Percentiles rank a stretch among this genome's conserved stretches.
phyloP scores from a whole-genome alignment of 2,888 invertebrate genomes.

The Drosophila parthenogenetica region DNA sequence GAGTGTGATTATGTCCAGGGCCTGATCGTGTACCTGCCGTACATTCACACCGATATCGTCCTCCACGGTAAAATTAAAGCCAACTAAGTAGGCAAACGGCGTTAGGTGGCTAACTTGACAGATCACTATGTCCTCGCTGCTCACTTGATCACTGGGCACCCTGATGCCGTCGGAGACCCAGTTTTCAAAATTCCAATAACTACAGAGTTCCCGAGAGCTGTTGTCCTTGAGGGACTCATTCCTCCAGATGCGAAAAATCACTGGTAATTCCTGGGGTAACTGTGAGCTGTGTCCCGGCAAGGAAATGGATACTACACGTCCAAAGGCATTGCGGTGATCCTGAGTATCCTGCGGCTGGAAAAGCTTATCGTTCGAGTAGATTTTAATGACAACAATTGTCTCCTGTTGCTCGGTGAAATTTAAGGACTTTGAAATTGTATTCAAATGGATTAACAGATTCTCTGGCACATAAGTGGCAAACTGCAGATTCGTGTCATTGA shows the following conservation, averaged over 20 bases:
- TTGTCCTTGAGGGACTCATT: neutral
- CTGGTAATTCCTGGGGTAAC: slow-evolving; percentile 86
- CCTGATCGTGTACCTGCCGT: slow-evolving; percentile 53
- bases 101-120: slow-evolving; percentile 87
- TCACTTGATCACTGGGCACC: slow-evolving; percentile 77
- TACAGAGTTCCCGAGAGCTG: slow-evolving; percentile 82
- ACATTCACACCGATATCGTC: slow-evolving; percentile 31
- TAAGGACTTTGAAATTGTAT: slow-evolving; percentile 61
- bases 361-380: slow-evolving; percentile 86
- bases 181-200: slow-evolving; percentile 87
- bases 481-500: slow-evolving; percentile 86
- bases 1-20: slow-evolving; percentile 87
- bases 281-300: slow-evolving; percentile 87
- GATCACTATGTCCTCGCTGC: slow-evolving; percentile 83
- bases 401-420: slow-evolving; percentile 66
- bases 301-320: slow-evolving; percentile 87
- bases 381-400: slow-evolving; percentile 86
- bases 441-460: slow-evolving; percentile 84
- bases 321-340: slow-evolving; percentile 74
- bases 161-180: slow-evolving; percentile 87
- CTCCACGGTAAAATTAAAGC: slow-evolving; percentile 52
- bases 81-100: slow-evolving; percentile 87
- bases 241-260: slow-evolving; percentile 80
- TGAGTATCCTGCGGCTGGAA: slow-evolving; percentile 86
- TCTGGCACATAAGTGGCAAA: slow-evolving; percentile 87